Conservation (phyloP, 2,888 invertebrate genomes). For the Ecliptopera silaceata region DNA sequence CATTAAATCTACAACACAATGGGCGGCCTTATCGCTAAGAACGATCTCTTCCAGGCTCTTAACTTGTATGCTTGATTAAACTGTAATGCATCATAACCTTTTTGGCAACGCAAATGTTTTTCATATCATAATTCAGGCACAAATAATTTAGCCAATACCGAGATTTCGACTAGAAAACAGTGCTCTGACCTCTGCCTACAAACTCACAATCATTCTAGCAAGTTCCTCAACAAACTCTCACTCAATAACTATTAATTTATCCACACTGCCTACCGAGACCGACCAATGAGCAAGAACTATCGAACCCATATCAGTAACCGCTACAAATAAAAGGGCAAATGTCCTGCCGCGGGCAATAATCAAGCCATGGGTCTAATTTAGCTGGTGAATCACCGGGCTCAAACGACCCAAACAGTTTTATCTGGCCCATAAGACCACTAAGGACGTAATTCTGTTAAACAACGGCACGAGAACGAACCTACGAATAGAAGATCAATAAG, state of each 20-base stretch:
- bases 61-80: too few species aligned
- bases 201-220: background rate
- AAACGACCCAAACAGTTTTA: constrained; percentile 50
- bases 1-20: too few species aligned
- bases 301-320: constrained; percentile 35
- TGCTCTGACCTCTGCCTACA: background rate
- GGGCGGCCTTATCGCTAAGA: too few species aligned
- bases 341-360: constrained; percentile 47
- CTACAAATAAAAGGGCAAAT: constrained; percentile 48
- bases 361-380: constrained; percentile 59
- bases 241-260: constrained; percentile 1
- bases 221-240: background rate
- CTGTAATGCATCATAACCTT: too few species aligned
- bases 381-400: constrained; percentile 43
- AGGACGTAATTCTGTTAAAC: constrained; percentile 70
- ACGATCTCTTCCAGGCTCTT: too few species aligned
- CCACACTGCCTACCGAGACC: background rate
- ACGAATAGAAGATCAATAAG: background rate
- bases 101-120: too few species aligned
- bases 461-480: constrained; percentile 39
- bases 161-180: too few species aligned
- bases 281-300: constrained; percentile 27
- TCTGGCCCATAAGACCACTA: constrained; percentile 68
- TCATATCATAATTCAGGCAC: too few species aligned
- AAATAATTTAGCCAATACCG: too few species aligned